Percentiles rank a stretch among this genome's conserved stretches.
These are phyloP conservation scores for Drosophila subpulchrella DNA, from an alignment of 1,140 invertebrate genomes.

Conservation along the genomic window DNA sequence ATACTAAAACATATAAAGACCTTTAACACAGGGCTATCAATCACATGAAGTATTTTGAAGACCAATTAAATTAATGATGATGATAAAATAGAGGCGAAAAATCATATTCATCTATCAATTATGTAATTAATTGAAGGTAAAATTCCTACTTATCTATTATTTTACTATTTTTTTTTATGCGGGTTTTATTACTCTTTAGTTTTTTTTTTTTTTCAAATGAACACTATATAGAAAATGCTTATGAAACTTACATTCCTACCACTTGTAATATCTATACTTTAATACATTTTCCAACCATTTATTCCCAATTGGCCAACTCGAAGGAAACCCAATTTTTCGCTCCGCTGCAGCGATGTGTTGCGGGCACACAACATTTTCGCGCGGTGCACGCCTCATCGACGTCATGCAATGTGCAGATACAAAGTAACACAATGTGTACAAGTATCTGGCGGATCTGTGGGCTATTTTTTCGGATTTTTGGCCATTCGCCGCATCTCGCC, in stretches of 20 bases:
- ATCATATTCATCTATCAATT: background rate
- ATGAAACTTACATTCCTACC: no score
- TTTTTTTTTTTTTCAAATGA: no score
- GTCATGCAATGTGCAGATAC: conserved; percentile 61
- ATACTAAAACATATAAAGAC: background rate
- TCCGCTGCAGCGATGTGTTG: conserved; percentile 46
- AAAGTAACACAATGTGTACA: conserved; percentile 44
- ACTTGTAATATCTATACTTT: background rate
- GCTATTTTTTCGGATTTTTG: conserved; percentile 17
- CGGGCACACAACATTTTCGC: conserved; percentile 26
- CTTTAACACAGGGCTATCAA: background rate
- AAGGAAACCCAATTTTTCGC: conserved; percentile 61
- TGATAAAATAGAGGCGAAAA: background rate
- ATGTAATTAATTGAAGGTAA: background rate
- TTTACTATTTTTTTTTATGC: no score
- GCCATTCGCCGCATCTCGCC: conserved; percentile 21
- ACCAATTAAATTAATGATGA: conserved; percentile 16
- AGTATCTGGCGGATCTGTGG: conserved; percentile 30
- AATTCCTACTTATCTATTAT: background rate
- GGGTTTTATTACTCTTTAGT: no score
- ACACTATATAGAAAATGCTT: no score
- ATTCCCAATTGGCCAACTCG: conserved; percentile 1
- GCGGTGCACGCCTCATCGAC: conserved; percentile 60
- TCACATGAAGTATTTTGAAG: background rate
- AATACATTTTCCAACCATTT: conserved; percentile 7